Conservation (phyloP, 2,888 invertebrate genomes). For the Ceratothoa steindachneri region DNA sequence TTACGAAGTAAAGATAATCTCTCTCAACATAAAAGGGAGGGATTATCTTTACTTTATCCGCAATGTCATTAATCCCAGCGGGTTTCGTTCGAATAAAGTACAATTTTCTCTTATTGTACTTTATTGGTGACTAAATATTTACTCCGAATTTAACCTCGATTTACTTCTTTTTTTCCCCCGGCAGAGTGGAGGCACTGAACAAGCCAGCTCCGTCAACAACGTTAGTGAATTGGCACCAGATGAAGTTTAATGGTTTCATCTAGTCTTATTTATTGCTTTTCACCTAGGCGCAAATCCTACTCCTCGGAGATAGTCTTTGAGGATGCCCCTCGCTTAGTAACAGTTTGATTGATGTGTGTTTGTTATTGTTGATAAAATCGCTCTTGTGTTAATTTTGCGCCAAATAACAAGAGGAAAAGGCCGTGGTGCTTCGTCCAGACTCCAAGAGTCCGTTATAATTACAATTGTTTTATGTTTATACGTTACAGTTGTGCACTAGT, state of each 20-base stretch:
- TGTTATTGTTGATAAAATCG: not conserved
- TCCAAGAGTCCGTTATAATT: not conserved
- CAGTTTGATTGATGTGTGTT: not conserved
- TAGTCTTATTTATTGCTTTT: not conserved
- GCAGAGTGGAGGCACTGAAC: too few relatives aligned
- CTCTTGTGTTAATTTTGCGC: not conserved
- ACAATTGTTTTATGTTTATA: not conserved
- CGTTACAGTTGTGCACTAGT: not conserved
- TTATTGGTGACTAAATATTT: too few relatives aligned
- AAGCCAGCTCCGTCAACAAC: slow-evolving; percentile 42
- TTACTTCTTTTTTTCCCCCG: too few relatives aligned
- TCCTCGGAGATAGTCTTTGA: not conserved
- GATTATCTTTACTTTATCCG: too few relatives aligned
- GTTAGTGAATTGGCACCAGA: slow-evolving; percentile 43
- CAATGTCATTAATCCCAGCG: too few relatives aligned
- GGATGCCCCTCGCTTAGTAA: not conserved
- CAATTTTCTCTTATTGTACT: too few relatives aligned
- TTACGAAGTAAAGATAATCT: too few relatives aligned
- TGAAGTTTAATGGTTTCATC: slow-evolving; percentile 26
- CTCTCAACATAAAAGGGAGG: too few relatives aligned
- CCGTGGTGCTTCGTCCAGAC: not conserved
- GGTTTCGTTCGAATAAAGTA: too few relatives aligned
- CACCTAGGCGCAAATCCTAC: too few relatives aligned
- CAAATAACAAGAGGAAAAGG: not conserved
- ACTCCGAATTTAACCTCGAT: too few relatives aligned